phyloP scores from a whole-genome alignment of 2,797 vertebrate genomes.

The Sebastolobus alascanus region DNA sequence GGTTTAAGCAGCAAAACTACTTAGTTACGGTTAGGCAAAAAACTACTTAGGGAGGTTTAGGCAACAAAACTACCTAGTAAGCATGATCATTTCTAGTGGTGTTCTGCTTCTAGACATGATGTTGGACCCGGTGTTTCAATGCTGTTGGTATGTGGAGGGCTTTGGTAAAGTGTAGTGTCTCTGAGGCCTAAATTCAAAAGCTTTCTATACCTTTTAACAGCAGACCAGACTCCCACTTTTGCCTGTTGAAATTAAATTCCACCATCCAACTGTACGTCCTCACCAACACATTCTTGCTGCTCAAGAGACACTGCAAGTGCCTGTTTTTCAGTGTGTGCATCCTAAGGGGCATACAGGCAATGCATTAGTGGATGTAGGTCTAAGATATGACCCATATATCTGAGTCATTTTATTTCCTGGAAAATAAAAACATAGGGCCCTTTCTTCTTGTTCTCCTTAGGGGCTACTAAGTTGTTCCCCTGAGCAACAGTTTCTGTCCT shows the following conservation, averaged over 20 bases:
- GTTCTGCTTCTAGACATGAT: neutral
- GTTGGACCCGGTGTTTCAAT: neutral
- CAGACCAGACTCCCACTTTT: neutral
- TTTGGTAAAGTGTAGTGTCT: neutral
- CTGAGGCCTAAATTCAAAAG: neutral
- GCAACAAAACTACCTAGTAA: too few species aligned
- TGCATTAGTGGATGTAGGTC: neutral
- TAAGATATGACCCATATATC: slow-evolving; percentile 7
- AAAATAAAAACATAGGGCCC: slow-evolving; percentile 18
- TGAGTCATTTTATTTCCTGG: neutral
- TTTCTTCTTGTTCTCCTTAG: neutral
- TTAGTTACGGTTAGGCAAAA: too few species aligned
- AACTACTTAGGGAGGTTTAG: too few species aligned
- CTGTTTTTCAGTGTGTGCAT: neutral
- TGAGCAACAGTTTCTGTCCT: neutral
- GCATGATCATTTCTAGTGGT: neutral
- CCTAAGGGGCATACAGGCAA: neutral
- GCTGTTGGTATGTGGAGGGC: neutral
- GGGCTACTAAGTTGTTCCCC: neutral
- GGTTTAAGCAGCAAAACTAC: too few species aligned
- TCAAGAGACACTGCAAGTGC: neutral
- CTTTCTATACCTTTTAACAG: neutral
- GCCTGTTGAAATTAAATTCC: neutral
- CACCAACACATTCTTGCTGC: neutral
- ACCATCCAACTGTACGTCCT: neutral